Evolutionary conservation across 2,797 vertebrate genomes (phyloP), one percentile per base, ranked within the genome.

Genomic region (Enteromius paludinosus): DNA sequence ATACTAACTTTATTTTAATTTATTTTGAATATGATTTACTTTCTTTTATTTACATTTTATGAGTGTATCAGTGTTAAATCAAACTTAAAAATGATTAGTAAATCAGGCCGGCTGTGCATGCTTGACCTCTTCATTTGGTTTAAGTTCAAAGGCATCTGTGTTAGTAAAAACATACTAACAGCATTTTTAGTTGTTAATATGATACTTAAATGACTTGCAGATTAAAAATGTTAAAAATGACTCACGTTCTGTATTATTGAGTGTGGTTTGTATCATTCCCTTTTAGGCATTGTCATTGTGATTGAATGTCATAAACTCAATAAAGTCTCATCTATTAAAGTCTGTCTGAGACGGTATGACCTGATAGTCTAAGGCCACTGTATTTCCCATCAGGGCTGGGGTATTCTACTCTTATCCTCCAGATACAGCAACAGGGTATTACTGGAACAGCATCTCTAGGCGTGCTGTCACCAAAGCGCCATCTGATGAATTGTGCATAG

Each of bases 381-480:
- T 95, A 97, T 18, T 64, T 86, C 47, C 93, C 92, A 0, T 88
- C 86, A 0, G 56, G 71, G 30, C 88, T 94, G 1, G 95, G 93
- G 43, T 93, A 96, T 56, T 87, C 79, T 17, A 64, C 87, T 87
- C 94, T 91, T 88, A 97, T 92, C 23, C 79, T 91, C 90, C 86
- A 52, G 83, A 95, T 92, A 79, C 96, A 96, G 89, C 96, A 97
- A 86, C 92, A 93, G 45, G 96, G 96, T 64, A 97, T 79, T 80
- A 93, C 79, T 0, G 95, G 93, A 35, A 90, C 88, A 79, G 89
- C 52, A 41, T 90, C 88, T 0, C 81, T 64, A 15, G 94, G 85
- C 1, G 90, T 89, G 49, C 82, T 87, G 54, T 81, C 86, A 18
- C 94, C 95, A 6, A 97, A 94, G 76, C 94, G 90, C 96, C 96